A percentile compares a stretch with the other conserved stretches of the same genome.
phyloP scores from a whole-genome alignment of 1,140 invertebrate species.

The Zeugodacus cucurbitae region DNA sequence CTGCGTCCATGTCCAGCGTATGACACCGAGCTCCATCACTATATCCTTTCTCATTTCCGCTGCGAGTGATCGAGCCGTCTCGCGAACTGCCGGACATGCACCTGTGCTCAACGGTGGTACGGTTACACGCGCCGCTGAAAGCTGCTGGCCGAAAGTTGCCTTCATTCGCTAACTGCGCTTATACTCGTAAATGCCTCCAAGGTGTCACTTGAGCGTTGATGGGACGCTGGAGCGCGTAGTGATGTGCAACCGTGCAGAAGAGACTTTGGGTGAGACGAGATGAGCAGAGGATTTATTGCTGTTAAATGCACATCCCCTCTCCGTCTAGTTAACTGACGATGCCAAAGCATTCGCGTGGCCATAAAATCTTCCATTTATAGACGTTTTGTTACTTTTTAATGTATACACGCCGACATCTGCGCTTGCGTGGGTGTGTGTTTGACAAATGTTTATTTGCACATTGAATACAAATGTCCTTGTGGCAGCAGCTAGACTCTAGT shows the following conservation, averaged over 20 bases:
- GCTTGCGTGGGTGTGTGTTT: neutral
- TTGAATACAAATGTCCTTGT: neutral
- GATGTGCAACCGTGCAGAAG: neutral
- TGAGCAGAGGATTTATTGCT: neutral
- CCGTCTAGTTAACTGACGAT: neutral
- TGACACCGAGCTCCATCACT: neutral
- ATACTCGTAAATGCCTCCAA: neutral
- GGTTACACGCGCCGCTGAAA: neutral
- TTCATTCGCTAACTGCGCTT: neutral
- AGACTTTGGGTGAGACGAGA: neutral
- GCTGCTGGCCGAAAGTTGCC: neutral
- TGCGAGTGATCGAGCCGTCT: neutral
- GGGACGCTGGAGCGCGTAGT: neutral
- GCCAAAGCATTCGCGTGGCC: neutral
- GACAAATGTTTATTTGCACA: neutral
- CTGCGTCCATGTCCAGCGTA: neutral
- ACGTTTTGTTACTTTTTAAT: neutral
- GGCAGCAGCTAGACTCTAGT: neutral
- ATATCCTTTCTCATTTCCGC: neutral
- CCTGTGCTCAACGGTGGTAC: neutral
- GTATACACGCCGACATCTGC: no score
- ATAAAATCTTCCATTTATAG: no score
- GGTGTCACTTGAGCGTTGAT: neutral
- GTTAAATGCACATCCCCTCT: neutral
- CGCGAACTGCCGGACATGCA: neutral